Evolutionary conservation across 2,113 vertebrate species (phyloP).

Genomic region (Festucalex cinctus): DNA sequence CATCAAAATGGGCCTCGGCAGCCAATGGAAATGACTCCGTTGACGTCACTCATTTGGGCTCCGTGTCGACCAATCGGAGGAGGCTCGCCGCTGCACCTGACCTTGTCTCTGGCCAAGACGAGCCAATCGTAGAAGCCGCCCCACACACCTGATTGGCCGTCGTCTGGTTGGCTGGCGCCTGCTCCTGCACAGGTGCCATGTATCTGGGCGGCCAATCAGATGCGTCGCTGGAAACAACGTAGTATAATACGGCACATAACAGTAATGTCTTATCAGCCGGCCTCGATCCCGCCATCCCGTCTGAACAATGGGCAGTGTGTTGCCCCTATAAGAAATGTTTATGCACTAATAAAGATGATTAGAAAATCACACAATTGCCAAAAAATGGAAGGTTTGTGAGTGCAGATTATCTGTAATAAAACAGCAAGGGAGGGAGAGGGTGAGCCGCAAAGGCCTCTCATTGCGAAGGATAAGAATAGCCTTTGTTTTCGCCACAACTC

Average conservation of each 20-base stretch:
- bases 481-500: constrained; percentile 78
- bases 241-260: constrained; percentile 33
- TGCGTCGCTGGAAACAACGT: constrained; percentile 36
- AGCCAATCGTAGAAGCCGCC: constrained; percentile 51
- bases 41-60: constrained; percentile 52
- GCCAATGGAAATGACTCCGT: constrained; percentile 52
- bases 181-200: constrained; percentile 55
- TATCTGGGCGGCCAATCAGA: constrained; percentile 44
- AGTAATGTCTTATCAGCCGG: constrained; percentile 52
- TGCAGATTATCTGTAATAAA: constrained; percentile 73
- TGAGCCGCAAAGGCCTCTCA: constrained; percentile 67
- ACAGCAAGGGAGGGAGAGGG: constrained; percentile 52
- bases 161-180: constrained; percentile 32
- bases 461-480: constrained; percentile 78
- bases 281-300: constrained; percentile 38
- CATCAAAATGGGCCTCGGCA: constrained; percentile 39
- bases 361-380: constrained; percentile 64
- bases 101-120: constrained; percentile 54
- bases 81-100: constrained; percentile 50
- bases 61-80: constrained; percentile 51
- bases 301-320: constrained; percentile 63
- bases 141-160: constrained; percentile 60
- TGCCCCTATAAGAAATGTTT: constrained; percentile 56
- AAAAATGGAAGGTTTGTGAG: constrained; percentile 64
- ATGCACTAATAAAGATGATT: constrained; percentile 72